Conservation (phyloP, 2,797 vertebrate genomes). For the Phylloscopus collybita region DNA sequence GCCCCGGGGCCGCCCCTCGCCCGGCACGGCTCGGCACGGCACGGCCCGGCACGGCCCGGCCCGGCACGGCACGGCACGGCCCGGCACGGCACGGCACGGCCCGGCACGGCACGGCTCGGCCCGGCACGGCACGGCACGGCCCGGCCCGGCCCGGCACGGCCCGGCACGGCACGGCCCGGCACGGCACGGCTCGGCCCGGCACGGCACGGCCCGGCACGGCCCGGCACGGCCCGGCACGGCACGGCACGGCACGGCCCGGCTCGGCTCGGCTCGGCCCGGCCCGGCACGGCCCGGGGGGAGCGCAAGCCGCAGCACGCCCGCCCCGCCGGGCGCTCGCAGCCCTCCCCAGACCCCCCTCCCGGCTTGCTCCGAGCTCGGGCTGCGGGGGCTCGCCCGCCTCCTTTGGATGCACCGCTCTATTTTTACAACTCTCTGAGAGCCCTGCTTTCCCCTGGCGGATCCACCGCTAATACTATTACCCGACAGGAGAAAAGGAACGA, state of each 20-base stretch:
- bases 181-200: too few species aligned
- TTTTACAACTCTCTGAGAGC: slow-evolving; percentile 24
- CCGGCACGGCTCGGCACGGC: not conserved
- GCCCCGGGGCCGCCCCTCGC: not conserved
- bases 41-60: too few species aligned
- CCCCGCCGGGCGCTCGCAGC: not conserved
- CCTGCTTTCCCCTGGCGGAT: slow-evolving; percentile 31
- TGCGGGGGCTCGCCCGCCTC: not conserved
- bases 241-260: too few species aligned
- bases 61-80: too few species aligned
- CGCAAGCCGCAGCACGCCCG: not conserved
- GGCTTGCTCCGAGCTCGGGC: not conserved
- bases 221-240: too few species aligned
- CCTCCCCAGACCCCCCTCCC: not conserved
- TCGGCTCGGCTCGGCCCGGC: not conserved
- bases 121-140: too few species aligned
- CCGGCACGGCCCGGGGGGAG: not conserved
- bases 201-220: too few species aligned
- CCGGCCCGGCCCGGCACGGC: too few species aligned
- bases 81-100: too few species aligned
- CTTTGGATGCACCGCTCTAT: slow-evolving; percentile 32
- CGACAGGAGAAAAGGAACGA: slow-evolving; percentile 1
- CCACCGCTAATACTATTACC: slow-evolving; percentile 20
- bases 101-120: too few species aligned
- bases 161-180: too few species aligned